Conservation (phyloP, 2,797 vertebrate genomes). For the Oreochromis mossambicus region DNA sequence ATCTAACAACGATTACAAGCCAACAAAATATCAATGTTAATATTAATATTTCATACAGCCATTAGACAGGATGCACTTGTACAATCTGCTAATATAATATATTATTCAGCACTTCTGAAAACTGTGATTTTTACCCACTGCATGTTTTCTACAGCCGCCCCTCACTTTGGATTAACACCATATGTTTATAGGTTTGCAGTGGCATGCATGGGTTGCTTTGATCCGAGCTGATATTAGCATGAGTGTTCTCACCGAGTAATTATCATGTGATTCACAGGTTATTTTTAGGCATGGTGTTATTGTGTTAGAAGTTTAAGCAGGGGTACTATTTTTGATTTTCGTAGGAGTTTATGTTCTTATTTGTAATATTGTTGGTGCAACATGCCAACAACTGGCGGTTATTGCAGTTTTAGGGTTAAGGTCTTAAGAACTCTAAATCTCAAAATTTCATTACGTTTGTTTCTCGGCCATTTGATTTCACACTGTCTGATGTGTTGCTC, state of each 20-base stretch:
- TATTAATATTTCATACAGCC: slow-evolving; percentile 27
- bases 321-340: slow-evolving; percentile 42
- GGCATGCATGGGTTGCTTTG: slow-evolving; percentile 58
- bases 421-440: not conserved
- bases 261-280: slow-evolving; percentile 28
- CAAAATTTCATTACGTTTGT: not conserved
- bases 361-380: slow-evolving; percentile 8
- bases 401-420: not conserved
- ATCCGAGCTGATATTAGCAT: slow-evolving; percentile 60
- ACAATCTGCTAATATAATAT: slow-evolving; percentile 23
- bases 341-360: slow-evolving; percentile 15
- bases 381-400: not conserved
- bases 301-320: slow-evolving; percentile 39
- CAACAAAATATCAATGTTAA: not conserved
- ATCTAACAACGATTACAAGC: slow-evolving; percentile 7
- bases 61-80: slow-evolving; percentile 8
- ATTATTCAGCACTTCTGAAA: slow-evolving; percentile 52
- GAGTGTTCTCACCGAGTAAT: slow-evolving; percentile 35
- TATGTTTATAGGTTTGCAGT: slow-evolving; percentile 55
- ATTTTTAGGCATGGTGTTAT: slow-evolving; percentile 55
- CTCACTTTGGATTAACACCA: slow-evolving; percentile 46
- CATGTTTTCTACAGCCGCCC: slow-evolving; percentile 49
- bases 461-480: slow-evolving; percentile 5
- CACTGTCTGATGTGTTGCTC: slow-evolving; percentile 3
- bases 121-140: slow-evolving; percentile 58